phyloP scores from a whole-genome alignment of 2,888 invertebrate genomes.

The Cataglyphis altisquamis region DNA sequence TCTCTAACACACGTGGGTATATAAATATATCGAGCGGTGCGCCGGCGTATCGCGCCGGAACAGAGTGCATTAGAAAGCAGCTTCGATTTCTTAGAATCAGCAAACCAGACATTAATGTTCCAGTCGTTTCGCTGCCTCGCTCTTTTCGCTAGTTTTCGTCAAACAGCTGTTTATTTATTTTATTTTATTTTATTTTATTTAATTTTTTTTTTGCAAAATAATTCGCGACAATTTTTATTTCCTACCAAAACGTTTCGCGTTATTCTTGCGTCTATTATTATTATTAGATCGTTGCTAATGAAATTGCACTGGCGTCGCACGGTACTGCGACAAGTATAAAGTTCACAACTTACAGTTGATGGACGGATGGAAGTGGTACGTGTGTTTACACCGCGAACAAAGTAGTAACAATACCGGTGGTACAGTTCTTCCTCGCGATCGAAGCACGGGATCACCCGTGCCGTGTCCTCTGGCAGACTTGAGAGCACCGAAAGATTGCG shows the following conservation, averaged over 20 bases:
- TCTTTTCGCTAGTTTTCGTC: background rate
- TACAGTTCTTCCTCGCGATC: background rate
- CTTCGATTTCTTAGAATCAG: constrained; percentile 13
- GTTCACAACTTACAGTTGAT: constrained; percentile 16
- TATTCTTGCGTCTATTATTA: constrained; percentile 25
- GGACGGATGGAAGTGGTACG: background rate
- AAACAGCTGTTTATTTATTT: background rate
- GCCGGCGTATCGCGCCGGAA: constrained; percentile 1
- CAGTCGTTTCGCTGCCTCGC: background rate
- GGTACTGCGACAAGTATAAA: background rate
- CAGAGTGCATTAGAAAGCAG: constrained; percentile 16
- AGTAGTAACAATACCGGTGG: background rate
- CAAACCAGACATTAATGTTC: background rate
- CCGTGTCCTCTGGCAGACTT: background rate
- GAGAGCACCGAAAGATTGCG: too few relatives aligned
- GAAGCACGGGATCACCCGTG: background rate
- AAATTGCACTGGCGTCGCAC: constrained; percentile 9
- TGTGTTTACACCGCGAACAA: background rate
- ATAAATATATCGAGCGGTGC: constrained; percentile 32
- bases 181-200: background rate
- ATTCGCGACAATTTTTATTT: constrained; percentile 5
- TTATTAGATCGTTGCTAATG: constrained; percentile 30
- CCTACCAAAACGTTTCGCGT: constrained; percentile 1
- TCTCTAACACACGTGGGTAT: constrained; percentile 3
- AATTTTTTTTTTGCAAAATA: background rate